Percentiles rank a stretch among this genome's conserved stretches.
Conservation (phyloP, 2,888 invertebrate genomes). For the Deilephila elpenor region DNA sequence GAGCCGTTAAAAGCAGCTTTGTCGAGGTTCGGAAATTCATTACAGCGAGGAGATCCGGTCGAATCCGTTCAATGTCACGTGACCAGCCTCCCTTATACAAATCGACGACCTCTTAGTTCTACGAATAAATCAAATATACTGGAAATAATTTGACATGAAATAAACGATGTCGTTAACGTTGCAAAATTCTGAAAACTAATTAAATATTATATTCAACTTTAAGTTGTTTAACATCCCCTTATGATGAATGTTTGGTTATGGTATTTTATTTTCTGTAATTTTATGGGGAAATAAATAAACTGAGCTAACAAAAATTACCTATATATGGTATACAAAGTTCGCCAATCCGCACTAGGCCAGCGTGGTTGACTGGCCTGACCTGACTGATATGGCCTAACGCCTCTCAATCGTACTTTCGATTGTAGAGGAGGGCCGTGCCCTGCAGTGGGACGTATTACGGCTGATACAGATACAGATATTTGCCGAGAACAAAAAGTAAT, state of each 20-base stretch:
- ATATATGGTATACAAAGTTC: too few relatives aligned
- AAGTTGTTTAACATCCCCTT: not conserved
- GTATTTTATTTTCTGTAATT: not conserved
- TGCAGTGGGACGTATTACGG: too few relatives aligned
- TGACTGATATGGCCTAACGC: too few relatives aligned
- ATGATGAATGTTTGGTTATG: not conserved
- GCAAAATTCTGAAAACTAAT: not conserved
- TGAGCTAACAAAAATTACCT: not conserved
- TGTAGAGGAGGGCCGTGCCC: too few relatives aligned
- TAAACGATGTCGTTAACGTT: not conserved
- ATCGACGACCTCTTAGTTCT: constrained; percentile 22
- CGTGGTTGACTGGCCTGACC: too few relatives aligned
- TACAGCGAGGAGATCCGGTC: constrained; percentile 36
- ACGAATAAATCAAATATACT: constrained; percentile 15
- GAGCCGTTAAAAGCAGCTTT: constrained; percentile 43
- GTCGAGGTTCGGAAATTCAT: constrained; percentile 45
- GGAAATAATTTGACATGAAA: not conserved
- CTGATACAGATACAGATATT: too few relatives aligned
- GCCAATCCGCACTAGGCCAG: too few relatives aligned
- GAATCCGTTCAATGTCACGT: constrained; percentile 48
- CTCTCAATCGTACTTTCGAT: too few relatives aligned
- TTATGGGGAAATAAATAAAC: not conserved
- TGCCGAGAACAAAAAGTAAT: too few relatives aligned
- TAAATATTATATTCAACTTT: not conserved
- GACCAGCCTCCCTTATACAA: constrained; percentile 36